Evolutionary conservation across 2,797 vertebrate species (phyloP).

Genomic region (Meriones psammophilus): DNA sequence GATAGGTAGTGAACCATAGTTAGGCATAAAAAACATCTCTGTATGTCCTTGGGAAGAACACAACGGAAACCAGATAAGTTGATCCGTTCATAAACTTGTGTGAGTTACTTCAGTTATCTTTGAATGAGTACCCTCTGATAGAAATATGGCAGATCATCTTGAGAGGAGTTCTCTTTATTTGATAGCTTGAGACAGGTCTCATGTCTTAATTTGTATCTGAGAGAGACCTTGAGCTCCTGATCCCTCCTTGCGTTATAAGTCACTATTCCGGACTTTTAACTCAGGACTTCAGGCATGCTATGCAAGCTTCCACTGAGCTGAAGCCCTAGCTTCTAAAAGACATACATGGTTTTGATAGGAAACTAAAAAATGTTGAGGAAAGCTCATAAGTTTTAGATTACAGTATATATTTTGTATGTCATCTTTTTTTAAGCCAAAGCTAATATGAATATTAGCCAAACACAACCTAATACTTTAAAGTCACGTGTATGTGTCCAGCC

Average conservation of each 20-base stretch:
- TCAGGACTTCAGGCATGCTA: not conserved
- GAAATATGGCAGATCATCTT: conserved; percentile 1
- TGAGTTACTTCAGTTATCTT: conserved; percentile 28
- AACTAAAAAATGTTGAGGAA: conserved; percentile 48
- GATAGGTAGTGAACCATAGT: not conserved
- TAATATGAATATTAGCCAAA: not conserved
- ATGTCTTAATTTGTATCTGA: not conserved
- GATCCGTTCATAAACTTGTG: not conserved
- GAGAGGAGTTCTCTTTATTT: not conserved
- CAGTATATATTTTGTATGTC: not conserved
- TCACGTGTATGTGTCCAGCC: not conserved
- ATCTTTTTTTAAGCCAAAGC: not conserved
- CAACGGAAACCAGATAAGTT: not conserved
- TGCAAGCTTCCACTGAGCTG: no score
- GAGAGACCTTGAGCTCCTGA: not conserved
- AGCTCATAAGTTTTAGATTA: conserved; percentile 44
- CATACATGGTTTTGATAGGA: not conserved
- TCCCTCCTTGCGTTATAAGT: not conserved
- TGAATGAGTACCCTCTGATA: conserved; percentile 26
- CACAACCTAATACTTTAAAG: not conserved
- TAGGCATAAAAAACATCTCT: conserved; percentile 18
- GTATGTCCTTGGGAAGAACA: not conserved
- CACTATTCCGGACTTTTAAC: not conserved
- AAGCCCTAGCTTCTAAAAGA: not conserved
- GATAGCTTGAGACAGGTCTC: not conserved